Base-by-base conservation (phyloP, 92 coral and sea anemone genomes). In the Parazoanthus darwini region DNA sequence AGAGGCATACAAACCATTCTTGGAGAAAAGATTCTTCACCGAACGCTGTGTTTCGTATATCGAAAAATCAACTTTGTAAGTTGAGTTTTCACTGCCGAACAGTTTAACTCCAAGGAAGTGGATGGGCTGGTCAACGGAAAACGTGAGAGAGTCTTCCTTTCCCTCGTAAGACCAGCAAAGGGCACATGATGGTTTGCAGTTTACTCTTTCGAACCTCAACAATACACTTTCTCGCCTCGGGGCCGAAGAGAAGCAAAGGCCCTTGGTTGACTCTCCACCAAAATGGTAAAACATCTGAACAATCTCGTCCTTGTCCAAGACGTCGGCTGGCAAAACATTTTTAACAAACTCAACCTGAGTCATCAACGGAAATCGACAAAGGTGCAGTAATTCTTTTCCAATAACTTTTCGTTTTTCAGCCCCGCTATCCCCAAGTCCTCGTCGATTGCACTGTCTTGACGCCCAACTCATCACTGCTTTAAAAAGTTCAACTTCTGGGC, bases 401-500 rank as follows among this genome's bases (percentile, higher is more conserved):
- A 70, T 37, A 23, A 23, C 6, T 25, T 70, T 23, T 23, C 36
- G 9, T 23, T 70, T 70, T 70, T 70, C 36, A 4, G 33, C 6
- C 10, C 74, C 36, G 48, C 50, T 75, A 35, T 75, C 79, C 23
- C 22, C 79, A 29, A 36, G 18, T 75, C 79, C 79, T 36, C 44
- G 48, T 5, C 79, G 44, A 39, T 39, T 39, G 42, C 42, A 39
- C 4, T 39, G 3, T 39, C 3, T 39, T 39, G 42, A 39, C 42
- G 42, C 42, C 42, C 42, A 39, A 39, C 42, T 39, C 42, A 39
- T 39, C 42, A 39, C 4, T 39, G 42, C 79, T 75, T 75, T 39
- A 1, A 75, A 75, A 75, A 75, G 79, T 75, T 75, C 79, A 23
- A 75, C 79, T 75, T 75, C 79, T 36, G 46, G 23, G 79, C 79